Percentiles rank a stretch among this genome's conserved stretches.
Conservation (phyloP, 2,113 vertebrate species). For the Dipodomys merriami region DNA sequence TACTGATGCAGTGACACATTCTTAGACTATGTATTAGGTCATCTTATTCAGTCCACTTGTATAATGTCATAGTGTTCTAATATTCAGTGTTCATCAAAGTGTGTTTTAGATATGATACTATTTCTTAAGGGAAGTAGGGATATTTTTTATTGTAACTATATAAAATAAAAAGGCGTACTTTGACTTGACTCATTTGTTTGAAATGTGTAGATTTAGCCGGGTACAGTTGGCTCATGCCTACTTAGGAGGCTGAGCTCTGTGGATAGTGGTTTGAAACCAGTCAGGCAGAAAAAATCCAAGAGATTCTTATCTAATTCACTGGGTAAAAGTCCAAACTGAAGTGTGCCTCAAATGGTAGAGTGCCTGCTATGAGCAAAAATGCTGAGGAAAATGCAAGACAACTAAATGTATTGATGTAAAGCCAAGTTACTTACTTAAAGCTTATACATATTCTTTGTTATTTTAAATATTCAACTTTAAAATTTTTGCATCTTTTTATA, state of each 20-base stretch:
- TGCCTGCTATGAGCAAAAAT: too few relatives aligned
- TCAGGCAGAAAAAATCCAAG: too few relatives aligned
- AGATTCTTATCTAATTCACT: too few relatives aligned
- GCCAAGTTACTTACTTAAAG: neutral
- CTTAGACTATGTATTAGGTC: neutral
- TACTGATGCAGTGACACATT: conserved; percentile 29
- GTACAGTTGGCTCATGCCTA: too few relatives aligned
- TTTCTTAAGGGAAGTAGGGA: conserved; percentile 39
- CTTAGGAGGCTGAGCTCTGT: too few relatives aligned
- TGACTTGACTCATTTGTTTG: conserved; percentile 25
- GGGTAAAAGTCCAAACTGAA: too few relatives aligned
- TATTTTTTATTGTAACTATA: conserved; percentile 55
- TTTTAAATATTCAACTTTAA: conserved; percentile 52
- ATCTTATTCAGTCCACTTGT: neutral
- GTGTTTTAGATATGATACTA: conserved; percentile 40
- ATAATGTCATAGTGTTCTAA: conserved; percentile 3
- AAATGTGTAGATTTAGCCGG: neutral
- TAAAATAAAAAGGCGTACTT: conserved; percentile 65
- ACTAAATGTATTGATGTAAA: neutral
- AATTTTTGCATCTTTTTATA: conserved; percentile 30
- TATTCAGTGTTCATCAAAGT: conserved; percentile 1
- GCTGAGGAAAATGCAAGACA: too few relatives aligned
- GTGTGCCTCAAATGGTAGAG: too few relatives aligned
- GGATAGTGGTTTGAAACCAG: too few relatives aligned
- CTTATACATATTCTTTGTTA: conserved; percentile 21